Evolutionary conservation across 2,888 invertebrate genomes (phyloP), one percentile per base, ranked within the genome.

Genomic region (Nudaria mundana): DNA sequence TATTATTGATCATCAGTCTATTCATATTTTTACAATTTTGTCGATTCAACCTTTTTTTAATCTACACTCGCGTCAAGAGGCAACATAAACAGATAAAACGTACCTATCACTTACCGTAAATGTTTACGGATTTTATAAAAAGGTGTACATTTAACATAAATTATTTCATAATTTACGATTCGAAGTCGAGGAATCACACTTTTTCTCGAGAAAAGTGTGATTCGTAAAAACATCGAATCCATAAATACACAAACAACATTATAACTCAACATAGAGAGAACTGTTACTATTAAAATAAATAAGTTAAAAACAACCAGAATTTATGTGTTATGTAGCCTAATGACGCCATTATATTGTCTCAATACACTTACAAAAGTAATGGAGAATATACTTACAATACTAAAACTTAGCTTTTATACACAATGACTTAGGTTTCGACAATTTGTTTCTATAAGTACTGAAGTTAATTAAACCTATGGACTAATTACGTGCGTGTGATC

Each of bases 401-500:
- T 85, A 84, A 73, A 82, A 84, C 86, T 84, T 85, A 87, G 66
- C 75, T 81, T 78, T 84, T 87, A 86, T 88, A 88, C 86, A 88
- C 84, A 87, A 88, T 88, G 88, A 88, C 88, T 88, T 88, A 88
- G 88, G 85, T 81, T 88, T 86, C 87, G 86, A 88, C 87, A 83
- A 80, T 84, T 84, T 83, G 83, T 85, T 85, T 80, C 87, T 87
- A 88, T 85, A 87, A 85, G 85, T 86, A 87, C 86, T 76, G 81
- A 77, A 77, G 70, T 74, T 76, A 75, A 59, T 66, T 76, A 73
- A 77, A 74, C 73, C 80, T 87, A 85, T 68, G 71, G 80, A 82
- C 81, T 84, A 85, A 81, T 67, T 71, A 81, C 76, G 83, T 84
- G 85, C 80, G 84, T 75, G 78, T 75, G 79, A 73, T 71, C 58